Conservation (phyloP, 2,113 vertebrate genomes). For the Xenus cinereus region DNA sequence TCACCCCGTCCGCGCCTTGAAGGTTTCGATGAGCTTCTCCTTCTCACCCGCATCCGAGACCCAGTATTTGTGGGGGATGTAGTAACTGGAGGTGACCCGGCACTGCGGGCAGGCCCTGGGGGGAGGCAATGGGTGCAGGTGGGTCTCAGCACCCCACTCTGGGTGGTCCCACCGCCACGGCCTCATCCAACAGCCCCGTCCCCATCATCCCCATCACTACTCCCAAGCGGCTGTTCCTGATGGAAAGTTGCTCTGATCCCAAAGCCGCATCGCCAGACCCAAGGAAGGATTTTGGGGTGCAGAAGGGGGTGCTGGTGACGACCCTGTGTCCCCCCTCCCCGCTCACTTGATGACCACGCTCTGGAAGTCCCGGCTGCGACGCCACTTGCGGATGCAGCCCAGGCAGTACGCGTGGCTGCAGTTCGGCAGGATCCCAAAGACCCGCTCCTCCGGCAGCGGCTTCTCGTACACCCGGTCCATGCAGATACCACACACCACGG, state of each 20-base stretch:
- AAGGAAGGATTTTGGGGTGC: neutral
- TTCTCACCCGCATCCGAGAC: conserved; percentile 78
- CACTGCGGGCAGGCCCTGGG: conserved; percentile 88
- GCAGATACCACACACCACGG: conserved; percentile 86
- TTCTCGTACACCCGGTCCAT: conserved; percentile 93
- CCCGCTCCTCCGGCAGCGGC: conserved; percentile 8
- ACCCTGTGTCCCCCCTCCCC: neutral
- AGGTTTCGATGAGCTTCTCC: conserved; percentile 76
- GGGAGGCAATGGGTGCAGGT: neutral
- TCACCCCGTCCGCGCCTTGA: conserved; percentile 84
- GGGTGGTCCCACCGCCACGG: accelerated
- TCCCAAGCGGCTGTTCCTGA: accelerated
- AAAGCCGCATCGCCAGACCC: neutral
- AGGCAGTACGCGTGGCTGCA: conserved; percentile 86
- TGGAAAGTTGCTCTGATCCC: neutral
- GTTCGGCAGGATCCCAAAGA: conserved; percentile 88
- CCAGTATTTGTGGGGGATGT: conserved; percentile 88
- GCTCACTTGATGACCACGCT: conserved; percentile 80
- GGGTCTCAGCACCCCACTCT: neutral
- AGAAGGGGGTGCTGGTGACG: accelerated
- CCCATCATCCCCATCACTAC: neutral
- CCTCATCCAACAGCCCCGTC: neutral
- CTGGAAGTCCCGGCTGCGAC: conserved; percentile 78
- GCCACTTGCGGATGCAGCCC: conserved; percentile 85
- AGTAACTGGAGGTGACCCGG: conserved; percentile 83